These are phyloP conservation scores for Nemotelus pantherinus DNA, from an alignment of 2,888 invertebrate genomes.

Conservation along the genomic window DNA sequence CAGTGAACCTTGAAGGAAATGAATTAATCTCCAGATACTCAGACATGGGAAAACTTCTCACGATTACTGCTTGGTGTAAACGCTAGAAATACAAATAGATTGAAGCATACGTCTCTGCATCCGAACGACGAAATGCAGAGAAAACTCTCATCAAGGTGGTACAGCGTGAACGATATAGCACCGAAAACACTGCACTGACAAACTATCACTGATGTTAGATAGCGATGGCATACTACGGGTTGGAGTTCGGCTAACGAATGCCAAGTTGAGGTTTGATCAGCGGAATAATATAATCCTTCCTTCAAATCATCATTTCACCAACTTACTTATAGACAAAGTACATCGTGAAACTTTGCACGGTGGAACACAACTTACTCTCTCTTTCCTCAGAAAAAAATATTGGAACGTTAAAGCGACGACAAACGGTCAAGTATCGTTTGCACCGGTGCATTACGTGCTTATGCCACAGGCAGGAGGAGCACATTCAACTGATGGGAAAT, in stretches of 20 bases:
- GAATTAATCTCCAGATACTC: no score
- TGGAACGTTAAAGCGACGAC: constrained; percentile 49
- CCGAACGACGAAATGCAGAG: constrained; percentile 7
- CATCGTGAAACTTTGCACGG: constrained; percentile 41
- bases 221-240: constrained; percentile 54
- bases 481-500: background rate
- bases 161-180: background rate
- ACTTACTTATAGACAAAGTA: constrained; percentile 35
- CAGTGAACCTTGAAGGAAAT: no score
- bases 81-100: background rate
- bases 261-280: constrained; percentile 50
- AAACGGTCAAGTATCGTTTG: constrained; percentile 45
- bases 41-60: no score
- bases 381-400: constrained; percentile 45
- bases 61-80: background rate
- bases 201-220: constrained; percentile 48
- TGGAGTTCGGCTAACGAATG: constrained; percentile 52
- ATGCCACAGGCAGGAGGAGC: constrained; percentile 30
- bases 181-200: constrained; percentile 32
- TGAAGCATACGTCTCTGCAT: background rate
- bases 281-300: constrained; percentile 54
- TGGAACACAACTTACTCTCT: constrained; percentile 45
- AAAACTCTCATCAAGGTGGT: constrained; percentile 13
- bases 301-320: constrained; percentile 29
- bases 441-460: constrained; percentile 48